phyloP scores from a whole-genome alignment of 2,113 vertebrate genomes.

The Climacteris rufus region DNA sequence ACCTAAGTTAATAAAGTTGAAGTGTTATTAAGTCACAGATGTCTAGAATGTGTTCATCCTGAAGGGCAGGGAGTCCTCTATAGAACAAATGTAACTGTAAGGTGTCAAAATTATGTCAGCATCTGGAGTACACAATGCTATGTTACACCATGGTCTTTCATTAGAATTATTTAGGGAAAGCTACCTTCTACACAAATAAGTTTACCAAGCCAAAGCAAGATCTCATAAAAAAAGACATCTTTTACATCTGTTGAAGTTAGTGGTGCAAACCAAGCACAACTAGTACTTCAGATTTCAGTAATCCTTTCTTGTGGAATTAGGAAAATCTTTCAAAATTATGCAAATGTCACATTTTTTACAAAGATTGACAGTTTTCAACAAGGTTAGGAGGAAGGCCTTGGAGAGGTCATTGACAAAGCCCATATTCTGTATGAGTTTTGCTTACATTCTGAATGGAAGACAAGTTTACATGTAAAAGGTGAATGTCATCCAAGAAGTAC shows the following conservation, averaged over 20 bases:
- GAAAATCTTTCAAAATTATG: neutral
- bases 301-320: neutral
- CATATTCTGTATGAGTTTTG: neutral
- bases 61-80: neutral
- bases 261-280: neutral
- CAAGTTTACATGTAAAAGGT: neutral
- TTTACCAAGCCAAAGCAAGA: neutral
- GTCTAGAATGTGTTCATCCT: neutral
- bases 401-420: neutral
- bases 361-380: neutral
- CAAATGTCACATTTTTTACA: neutral
- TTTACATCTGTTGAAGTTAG: neutral
- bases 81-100: neutral
- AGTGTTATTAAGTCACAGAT: neutral
- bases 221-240: neutral
- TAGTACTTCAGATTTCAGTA: neutral
- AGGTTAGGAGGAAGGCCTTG: neutral
- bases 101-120: neutral
- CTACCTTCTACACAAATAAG: neutral
- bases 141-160: neutral
- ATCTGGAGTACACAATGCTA: neutral
- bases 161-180: neutral
- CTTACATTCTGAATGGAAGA: neutral
- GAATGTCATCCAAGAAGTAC: neutral
- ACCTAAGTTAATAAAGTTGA: neutral